Evolutionary conservation across 1,140 invertebrate genomes (phyloP), one percentile per base, ranked within the genome.

Genomic region (Battus philenor): DNA sequence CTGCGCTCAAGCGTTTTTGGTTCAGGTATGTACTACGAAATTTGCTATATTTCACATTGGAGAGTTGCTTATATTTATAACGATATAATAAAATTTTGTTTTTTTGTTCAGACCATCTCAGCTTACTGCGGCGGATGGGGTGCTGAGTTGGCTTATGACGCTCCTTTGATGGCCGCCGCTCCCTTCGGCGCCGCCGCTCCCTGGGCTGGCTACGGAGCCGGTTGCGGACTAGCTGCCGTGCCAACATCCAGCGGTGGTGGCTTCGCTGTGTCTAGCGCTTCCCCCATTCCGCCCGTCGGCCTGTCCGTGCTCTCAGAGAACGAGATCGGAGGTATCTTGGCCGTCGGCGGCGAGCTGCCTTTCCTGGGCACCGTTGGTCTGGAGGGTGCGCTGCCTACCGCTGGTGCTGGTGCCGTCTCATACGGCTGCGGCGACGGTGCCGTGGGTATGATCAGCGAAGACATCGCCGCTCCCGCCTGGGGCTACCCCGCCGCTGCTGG

Each of bases 351-450:
- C 7, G 39, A 59, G 8, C 44, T 20, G 6, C 18, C 18, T 20
- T 20, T 20, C 18, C 41, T 67, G 8, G 56, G 59, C 2, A 49
- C 63, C 1, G 57, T 71, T 0, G 52, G 49, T 9, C 12, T 68
- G 9, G 65, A 71, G 20, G 68, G 62, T n/a, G 46, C 48, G 0
- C 30, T 64, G 2, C 56, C 58, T 0, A 60, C 66, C 8, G 58
- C 53, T 9, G 70, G 70, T 0, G 50, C 48, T 36, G 70, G 55
- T 30, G 53, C 50, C 6, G 57, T 66, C 1, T 24, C 50, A 1
- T 73, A 68, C 29, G 53, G 53, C 8, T 70, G 67, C 22, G 69
- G 67, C 1, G 54, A 54, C 27, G 64, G 61, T 7, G 49, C 31
- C 4, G 53, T 68, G 4, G 58, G 49, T 4, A 71, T 71, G 26